Base-by-base conservation (phyloP, 2,888 invertebrate genomes). In the Chromoteleia sp. region DNA sequence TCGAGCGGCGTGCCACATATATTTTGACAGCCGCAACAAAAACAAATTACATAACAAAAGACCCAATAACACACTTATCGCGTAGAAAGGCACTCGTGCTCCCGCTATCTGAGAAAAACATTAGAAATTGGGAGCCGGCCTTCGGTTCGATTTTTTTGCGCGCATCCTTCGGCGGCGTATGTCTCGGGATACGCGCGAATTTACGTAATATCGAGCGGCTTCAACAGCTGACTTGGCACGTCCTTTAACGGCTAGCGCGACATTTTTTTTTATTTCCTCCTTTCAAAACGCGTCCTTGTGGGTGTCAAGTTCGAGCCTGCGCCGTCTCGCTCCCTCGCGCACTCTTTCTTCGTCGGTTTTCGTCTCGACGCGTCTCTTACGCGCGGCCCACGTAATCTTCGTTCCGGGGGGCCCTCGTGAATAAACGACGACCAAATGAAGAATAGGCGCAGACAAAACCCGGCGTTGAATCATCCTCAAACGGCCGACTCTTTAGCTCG, bases 281-380 rank as follows among this genome's bases (percentile, higher is more conserved):
- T 91, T 91, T 91, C 91, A 88, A 91, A 91, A 91, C 84, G 87
- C 87, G 91, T 89, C 91, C 91, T 91, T 91, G 91, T 83, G 86
- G 89, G 88, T 91, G 91, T 91, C 91, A 91, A 91, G 91, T 91
- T 91, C 91, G 90, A 86, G 84, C 85, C 25, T 70, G 82, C 81
- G 76, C 81, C 73, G 71, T 81, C 65, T 73, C 75, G 52, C 63
- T 59, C 54, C 14, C 68, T 10, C 52, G 63, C 43, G 30, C 58
- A 39, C n/a, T 15, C 14, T 12, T 3, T 65, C 63, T 39, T 12
- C 4, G 17, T 58, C 21, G 50, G 21, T 63, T 54, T 65, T 29
- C 43, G 36, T 82, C 58, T 41, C 65, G 56, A 19, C 65, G 59
- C 45, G 61, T 41, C 73, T 33, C 50, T 67, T 63, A 43, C 54